phyloP scores from a whole-genome alignment of 2,797 vertebrate species.

The Anguilla pacifica region DNA sequence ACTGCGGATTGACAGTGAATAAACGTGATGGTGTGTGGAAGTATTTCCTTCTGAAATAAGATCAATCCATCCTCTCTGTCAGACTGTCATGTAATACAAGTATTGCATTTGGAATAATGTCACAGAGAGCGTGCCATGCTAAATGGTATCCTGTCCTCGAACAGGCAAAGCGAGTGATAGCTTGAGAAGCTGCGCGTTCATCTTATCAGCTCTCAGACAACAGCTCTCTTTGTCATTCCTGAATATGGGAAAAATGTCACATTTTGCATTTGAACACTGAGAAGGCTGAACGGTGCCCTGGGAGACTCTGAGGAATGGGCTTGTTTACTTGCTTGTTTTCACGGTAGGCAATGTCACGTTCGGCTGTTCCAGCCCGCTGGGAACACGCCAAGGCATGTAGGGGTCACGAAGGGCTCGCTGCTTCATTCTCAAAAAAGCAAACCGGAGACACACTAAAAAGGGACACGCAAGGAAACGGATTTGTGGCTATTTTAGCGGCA shows the following conservation, averaged over 20 bases:
- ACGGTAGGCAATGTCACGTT: neutral
- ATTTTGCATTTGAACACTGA: constrained; percentile 46
- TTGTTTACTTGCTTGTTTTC: neutral
- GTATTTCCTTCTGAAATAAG: neutral
- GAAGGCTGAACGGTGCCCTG: neutral
- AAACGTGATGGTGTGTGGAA: neutral
- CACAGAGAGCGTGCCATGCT: neutral
- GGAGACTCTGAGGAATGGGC: neutral
- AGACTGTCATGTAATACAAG: neutral
- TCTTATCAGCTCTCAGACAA: neutral
- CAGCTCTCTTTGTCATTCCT: neutral
- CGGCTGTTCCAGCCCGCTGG: neutral
- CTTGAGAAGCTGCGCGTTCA: neutral
- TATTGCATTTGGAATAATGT: neutral
- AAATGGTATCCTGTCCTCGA: neutral
- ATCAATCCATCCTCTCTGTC: neutral
- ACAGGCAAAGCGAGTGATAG: neutral
- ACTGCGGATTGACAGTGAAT: neutral
- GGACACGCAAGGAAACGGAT: neutral
- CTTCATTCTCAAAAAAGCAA: too few relatives aligned
- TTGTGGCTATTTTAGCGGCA: neutral
- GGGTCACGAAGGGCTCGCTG: neutral
- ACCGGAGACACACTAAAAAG: neutral
- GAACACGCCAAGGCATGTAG: neutral
- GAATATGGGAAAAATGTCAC: constrained; percentile 28